phyloP scores from a whole-genome alignment of 1,140 invertebrate genomes.

The Cotesia typhae region DNA sequence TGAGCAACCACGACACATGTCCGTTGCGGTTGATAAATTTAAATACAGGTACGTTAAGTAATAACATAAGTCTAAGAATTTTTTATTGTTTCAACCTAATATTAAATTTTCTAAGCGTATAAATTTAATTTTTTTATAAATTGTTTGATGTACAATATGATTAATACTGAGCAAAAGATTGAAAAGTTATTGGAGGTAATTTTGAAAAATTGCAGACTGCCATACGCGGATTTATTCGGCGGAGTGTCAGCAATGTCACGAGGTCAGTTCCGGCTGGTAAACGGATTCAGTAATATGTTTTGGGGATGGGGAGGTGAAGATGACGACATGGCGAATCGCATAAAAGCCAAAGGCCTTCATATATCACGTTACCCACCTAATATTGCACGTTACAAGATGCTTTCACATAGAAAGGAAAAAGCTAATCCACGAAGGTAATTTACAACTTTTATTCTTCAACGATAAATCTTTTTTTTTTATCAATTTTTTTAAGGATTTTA shows the following conservation, averaged over 20 bases:
- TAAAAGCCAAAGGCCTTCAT: constrained; percentile 80
- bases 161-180: neutral
- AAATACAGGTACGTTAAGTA: constrained; percentile 75
- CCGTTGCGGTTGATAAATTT: constrained; percentile 90
- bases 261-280: constrained; percentile 83
- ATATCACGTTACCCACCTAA: constrained; percentile 87
- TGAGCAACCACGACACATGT: constrained; percentile 92
- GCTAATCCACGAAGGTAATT: constrained; percentile 86
- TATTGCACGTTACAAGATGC: constrained; percentile 90
- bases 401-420: constrained; percentile 86
- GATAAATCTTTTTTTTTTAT: neutral
- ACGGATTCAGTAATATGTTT: constrained; percentile 91
- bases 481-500: constrained; percentile 3
- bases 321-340: constrained; percentile 89
- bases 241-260: constrained; percentile 86
- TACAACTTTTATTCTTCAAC: constrained; percentile 22
- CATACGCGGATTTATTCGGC: constrained; percentile 88
- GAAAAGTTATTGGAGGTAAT: neutral
- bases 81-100: too few species aligned
- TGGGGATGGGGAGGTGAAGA: constrained; percentile 95
- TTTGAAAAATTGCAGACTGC: constrained; percentile 72
- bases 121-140: too few species aligned
- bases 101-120: too few species aligned
- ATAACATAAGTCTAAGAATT: constrained; percentile 32
- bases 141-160: too few species aligned